Evolutionary conservation across 1,140 invertebrate species (phyloP).

Genomic region (Contarinia nasturtii): DNA sequence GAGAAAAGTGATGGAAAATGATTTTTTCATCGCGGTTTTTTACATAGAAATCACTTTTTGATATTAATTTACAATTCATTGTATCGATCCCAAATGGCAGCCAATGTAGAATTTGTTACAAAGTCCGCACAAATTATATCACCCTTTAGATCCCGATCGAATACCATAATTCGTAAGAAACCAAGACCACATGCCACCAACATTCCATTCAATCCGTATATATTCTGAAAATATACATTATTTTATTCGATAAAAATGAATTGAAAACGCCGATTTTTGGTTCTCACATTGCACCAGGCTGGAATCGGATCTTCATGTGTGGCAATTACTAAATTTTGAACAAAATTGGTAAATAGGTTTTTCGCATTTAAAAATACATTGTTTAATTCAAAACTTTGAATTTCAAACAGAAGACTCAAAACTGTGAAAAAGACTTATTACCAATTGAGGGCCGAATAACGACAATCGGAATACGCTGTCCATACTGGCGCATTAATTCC

Average conservation of each 20-base stretch:
- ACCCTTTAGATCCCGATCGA: conserved; percentile 29
- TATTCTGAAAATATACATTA: conserved; percentile 23
- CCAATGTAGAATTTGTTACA: conserved; percentile 45
- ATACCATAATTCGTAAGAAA: conserved; percentile 35
- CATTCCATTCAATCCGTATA: conserved; percentile 44
- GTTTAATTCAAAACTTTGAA: background rate
- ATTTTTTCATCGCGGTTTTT: no score
- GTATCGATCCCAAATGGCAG: conserved; percentile 7
- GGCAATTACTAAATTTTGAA: conserved; percentile 18
- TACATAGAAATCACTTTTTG: no score
- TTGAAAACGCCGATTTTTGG: no score
- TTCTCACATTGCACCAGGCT: conserved; percentile 45
- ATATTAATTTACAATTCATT: background rate
- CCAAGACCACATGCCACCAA: conserved; percentile 37
- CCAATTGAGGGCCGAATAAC: conserved; percentile 51
- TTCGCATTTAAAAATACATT: background rate
- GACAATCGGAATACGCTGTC: conserved; percentile 34
- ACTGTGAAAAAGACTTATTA: no score
- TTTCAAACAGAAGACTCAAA: background rate
- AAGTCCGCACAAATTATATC: conserved; percentile 59
- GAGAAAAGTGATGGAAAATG: no score
- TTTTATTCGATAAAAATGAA: no score
- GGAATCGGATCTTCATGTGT: conserved; percentile 30
- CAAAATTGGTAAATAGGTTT: no score
- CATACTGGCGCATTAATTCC: conserved; percentile 26